Evolutionary conservation across 2,113 vertebrate species (phyloP).

Genomic region (Prinia subflava): DNA sequence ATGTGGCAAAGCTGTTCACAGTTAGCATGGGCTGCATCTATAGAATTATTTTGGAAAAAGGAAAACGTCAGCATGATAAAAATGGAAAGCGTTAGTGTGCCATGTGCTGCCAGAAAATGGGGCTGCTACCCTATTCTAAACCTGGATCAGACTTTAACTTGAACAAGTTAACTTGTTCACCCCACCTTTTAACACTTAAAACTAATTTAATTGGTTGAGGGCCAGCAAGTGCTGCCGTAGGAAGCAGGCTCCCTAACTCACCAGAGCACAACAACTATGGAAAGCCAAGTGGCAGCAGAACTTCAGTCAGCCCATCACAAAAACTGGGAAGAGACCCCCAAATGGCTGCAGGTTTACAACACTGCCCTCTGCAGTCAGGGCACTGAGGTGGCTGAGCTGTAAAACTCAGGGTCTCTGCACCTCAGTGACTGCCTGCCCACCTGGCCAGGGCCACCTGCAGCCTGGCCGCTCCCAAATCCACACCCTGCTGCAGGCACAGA

Average conservation of each 20-base stretch:
- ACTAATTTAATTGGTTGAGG: neutral
- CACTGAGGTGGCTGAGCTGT: accelerated
- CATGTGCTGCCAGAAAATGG: neutral
- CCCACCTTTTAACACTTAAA: neutral
- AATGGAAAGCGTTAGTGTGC: neutral
- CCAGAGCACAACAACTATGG: accelerated
- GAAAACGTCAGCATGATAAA: neutral
- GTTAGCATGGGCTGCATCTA: neutral
- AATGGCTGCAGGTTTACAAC: accelerated
- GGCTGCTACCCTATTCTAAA: neutral
- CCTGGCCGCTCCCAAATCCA: neutral
- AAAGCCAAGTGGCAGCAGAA: neutral
- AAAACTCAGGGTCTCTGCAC: accelerated
- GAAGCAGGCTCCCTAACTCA: accelerated
- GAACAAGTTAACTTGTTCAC: neutral
- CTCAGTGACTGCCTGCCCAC: accelerated
- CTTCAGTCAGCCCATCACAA: neutral
- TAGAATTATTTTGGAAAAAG: neutral
- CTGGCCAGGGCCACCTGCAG: neutral
- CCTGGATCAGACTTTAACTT: neutral
- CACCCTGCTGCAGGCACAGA: neutral
- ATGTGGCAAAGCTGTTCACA: neutral
- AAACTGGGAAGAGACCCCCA: neutral
- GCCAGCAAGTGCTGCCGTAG: accelerated
- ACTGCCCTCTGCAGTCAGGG: accelerated